Evolutionary conservation across 2,888 invertebrate genomes (phyloP).

Genomic region (Apodemia mormo): DNA sequence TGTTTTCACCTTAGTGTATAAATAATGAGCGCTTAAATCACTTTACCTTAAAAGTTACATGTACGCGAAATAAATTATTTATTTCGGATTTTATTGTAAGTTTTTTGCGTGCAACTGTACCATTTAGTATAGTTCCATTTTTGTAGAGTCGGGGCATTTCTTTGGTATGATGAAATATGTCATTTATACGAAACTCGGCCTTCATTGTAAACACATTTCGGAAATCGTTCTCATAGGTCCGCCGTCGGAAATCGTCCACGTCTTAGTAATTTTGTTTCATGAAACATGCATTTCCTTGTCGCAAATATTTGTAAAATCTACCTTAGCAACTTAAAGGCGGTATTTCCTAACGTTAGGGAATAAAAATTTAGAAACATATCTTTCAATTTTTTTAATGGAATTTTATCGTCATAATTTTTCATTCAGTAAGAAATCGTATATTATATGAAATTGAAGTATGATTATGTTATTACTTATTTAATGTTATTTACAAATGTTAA

Average conservation of each 20-base stretch:
- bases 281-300: slow-evolving; percentile 53
- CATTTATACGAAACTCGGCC: slow-evolving; percentile 53
- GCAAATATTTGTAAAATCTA: slow-evolving; percentile 39
- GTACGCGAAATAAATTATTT: slow-evolving; percentile 19
- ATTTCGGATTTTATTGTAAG: not conserved
- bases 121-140: slow-evolving; percentile 58
- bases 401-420: too few relatives aligned
- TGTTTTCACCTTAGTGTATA: too few relatives aligned
- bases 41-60: too few relatives aligned
- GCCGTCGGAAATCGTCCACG: slow-evolving; percentile 59
- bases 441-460: too few relatives aligned
- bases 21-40: too few relatives aligned
- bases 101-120: slow-evolving; percentile 45
- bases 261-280: slow-evolving; percentile 62
- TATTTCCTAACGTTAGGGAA: slow-evolving; percentile 11
- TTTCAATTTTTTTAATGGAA: not conserved
- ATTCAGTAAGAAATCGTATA: too few relatives aligned
- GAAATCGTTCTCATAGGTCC: slow-evolving; percentile 64
- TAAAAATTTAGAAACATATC: slow-evolving; percentile 15
- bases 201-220: slow-evolving; percentile 79
- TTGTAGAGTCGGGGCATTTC: slow-evolving; percentile 65
- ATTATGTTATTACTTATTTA: too few relatives aligned
- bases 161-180: slow-evolving; percentile 76
- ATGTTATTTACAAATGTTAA: too few relatives aligned
- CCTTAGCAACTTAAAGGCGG: not conserved